A percentile compares a stretch with the other conserved stretches of the same genome.
phyloP scores from a whole-genome alignment of 2,113 vertebrate genomes.

The Pseudolaguvia tuberculata region DNA sequence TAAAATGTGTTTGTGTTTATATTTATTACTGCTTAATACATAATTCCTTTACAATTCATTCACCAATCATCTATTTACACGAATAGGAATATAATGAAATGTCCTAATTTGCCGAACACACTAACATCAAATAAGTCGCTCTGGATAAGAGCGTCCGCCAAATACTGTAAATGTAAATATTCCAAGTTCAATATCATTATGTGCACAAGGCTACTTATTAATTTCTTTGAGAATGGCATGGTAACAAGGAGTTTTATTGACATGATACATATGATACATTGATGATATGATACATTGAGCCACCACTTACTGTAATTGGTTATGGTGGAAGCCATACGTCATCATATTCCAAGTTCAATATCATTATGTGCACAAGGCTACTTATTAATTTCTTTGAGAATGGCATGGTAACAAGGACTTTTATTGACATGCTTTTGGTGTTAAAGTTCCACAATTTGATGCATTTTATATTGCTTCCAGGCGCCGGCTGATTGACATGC shows the following conservation, averaged over 20 bases:
- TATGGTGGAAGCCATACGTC: too few species aligned
- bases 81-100: too few species aligned
- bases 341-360: background rate
- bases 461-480: background rate
- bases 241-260: background rate
- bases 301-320: background rate
- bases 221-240: background rate
- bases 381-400: background rate
- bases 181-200: background rate
- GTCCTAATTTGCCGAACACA: too few species aligned
- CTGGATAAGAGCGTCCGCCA: too few species aligned
- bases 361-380: background rate
- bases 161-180: background rate
- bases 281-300: too few species aligned
- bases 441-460: background rate
- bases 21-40: too few species aligned
- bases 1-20: background rate
- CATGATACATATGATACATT: too few species aligned
- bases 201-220: background rate
- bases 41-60: too few species aligned
- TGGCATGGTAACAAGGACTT: background rate
- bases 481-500: slow-evolving; percentile 41
- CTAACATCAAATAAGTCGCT: too few species aligned
- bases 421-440: slow-evolving; percentile 13
- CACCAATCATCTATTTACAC: too few species aligned